Conservation (phyloP, 1,140 invertebrate species). For the Hypsibius dujardini region DNA sequence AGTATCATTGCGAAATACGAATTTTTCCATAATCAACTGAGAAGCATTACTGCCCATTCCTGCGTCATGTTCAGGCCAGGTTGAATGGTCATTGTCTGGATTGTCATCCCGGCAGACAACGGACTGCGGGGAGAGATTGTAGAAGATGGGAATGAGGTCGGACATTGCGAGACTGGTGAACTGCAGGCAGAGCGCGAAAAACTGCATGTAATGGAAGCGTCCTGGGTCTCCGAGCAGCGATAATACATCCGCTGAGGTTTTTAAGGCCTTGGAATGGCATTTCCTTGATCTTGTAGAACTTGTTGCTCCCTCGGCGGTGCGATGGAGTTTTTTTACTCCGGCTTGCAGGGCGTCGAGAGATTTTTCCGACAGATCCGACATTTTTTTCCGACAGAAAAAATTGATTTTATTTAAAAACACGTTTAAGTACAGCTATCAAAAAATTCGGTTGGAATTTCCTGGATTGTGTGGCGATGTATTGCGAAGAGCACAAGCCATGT, state of each 20-base stretch:
- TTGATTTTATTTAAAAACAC: no score
- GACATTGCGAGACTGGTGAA: neutral
- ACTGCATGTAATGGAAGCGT: constrained; percentile 5
- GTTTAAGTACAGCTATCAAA: no score
- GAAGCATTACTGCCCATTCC: neutral
- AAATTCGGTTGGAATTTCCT: no score
- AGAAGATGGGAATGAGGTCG: constrained; percentile 1
- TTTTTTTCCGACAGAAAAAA: no score
- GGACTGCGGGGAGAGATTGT: neutral
- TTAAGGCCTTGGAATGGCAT: neutral
- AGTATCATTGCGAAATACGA: neutral
- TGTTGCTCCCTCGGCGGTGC: no score
- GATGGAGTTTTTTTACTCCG: no score
- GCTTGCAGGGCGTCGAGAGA: no score
- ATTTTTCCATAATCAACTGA: neutral
- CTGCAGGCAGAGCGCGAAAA: constrained; percentile 1
- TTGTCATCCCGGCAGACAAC: neutral
- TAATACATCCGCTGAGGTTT: neutral
- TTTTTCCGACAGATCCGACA: no score
- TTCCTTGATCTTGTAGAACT: no score
- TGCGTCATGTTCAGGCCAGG: no score
- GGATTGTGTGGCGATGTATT: no score
- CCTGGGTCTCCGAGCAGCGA: neutral
- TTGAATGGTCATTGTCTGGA: neutral
- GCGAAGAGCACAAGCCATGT: no score